Conservation (phyloP, 2,113 vertebrate species). For the Pollimyrus isidori region DNA sequence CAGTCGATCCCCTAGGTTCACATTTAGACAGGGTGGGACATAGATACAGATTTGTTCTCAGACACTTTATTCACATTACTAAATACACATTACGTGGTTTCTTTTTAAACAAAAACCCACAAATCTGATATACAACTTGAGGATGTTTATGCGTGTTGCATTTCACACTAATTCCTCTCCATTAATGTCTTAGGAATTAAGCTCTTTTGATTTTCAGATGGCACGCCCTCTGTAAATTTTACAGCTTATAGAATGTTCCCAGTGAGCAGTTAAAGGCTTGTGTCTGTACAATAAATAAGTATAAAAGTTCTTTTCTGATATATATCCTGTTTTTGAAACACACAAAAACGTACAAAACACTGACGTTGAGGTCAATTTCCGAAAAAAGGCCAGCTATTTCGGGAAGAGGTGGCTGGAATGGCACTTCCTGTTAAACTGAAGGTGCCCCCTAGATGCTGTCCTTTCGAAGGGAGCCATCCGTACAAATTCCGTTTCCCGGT, state of each 20-base stretch:
- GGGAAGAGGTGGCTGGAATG: conserved; percentile 52
- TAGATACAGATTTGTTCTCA: background rate
- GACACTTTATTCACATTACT: conserved; percentile 4
- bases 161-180: conserved; percentile 5
- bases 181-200: background rate
- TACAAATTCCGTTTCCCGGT: background rate
- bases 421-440: conserved; percentile 27
- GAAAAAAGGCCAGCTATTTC: conserved; percentile 95
- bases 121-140: background rate
- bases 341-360: conserved; percentile 67
- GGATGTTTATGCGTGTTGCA: background rate
- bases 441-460: background rate
- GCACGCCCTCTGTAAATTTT: conserved; percentile 22
- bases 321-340: conserved; percentile 69
- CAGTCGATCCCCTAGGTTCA: background rate
- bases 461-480: background rate
- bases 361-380: conserved; percentile 58
- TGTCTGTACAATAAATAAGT: conserved; percentile 94
- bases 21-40: background rate
- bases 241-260: conserved; percentile 50
- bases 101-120: background rate
- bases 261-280: conserved; percentile 46
- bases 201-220: background rate
- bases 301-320: conserved; percentile 79
- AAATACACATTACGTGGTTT: background rate